Evolutionary conservation across 2,113 vertebrate species (phyloP).

Genomic region (Zapornia atra): DNA sequence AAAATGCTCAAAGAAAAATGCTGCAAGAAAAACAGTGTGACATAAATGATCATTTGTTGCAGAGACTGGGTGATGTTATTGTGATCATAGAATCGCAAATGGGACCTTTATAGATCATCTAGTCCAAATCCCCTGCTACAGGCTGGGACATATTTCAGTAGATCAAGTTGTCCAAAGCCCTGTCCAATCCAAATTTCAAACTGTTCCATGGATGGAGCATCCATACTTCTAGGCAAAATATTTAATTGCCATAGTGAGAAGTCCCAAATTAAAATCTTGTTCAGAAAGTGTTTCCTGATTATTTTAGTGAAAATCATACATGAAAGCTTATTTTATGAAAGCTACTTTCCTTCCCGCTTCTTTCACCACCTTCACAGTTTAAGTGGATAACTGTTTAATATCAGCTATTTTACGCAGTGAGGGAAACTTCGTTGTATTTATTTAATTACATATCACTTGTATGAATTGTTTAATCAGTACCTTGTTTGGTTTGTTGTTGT

Average conservation of each 20-base stretch:
- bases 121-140: accelerated
- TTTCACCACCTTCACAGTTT: neutral
- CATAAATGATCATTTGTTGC: neutral
- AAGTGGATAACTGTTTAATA: neutral
- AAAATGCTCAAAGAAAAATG: neutral
- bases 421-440: neutral
- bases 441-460: neutral
- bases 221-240: neutral
- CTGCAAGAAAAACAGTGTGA: neutral
- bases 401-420: neutral
- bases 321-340: neutral
- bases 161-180: neutral
- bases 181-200: neutral
- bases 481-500: neutral
- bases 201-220: accelerated
- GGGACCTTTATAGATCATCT: neutral
- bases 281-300: neutral
- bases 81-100: neutral
- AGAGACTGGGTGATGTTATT: no score
- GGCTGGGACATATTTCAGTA: neutral
- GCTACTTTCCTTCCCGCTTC: accelerated
- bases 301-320: neutral
- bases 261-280: neutral
- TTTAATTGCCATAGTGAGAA: neutral
- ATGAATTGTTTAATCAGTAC: neutral